Percentiles rank a stretch among this genome's conserved stretches.
Conservation (phyloP, 2,888 invertebrate genomes). For the Agrotis clavis region DNA sequence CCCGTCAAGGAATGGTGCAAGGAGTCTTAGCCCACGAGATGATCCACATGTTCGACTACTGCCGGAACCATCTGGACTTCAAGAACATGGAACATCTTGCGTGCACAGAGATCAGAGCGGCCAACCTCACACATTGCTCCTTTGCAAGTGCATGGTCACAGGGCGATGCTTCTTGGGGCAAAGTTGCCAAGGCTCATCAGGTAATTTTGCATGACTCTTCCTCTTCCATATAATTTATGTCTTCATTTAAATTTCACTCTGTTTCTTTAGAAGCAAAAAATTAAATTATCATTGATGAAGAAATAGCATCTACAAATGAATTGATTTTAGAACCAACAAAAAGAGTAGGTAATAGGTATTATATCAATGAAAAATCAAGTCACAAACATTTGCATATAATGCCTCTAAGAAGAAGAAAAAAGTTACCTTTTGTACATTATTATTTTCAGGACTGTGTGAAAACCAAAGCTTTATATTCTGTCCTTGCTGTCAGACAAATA, state of each 20-base stretch:
- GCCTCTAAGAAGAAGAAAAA: no score
- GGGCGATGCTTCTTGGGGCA: conserved; percentile 94
- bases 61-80: conserved; percentile 96
- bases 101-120: conserved; percentile 98
- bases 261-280: neutral
- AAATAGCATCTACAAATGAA: neutral
- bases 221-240: neutral
- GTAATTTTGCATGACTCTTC: conserved; percentile 81
- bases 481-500: conserved; percentile 95
- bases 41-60: conserved; percentile 99
- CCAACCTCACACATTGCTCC: conserved; percentile 98
- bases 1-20: conserved; percentile 93
- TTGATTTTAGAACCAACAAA: neutral
- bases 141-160: conserved; percentile 95
- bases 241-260: neutral
- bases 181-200: conserved; percentile 94
- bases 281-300: no score
- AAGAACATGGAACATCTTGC: conserved; percentile 97
- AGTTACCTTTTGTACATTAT: no score
- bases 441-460: conserved; percentile 95
- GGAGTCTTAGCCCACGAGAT: conserved; percentile 97
- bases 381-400: no score
- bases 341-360: no score
- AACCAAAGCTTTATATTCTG: conserved; percentile 95
- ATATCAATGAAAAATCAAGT: no score